These are phyloP conservation scores for Gila orcuttii DNA, from an alignment of 2,113 vertebrate genomes.

Conservation along the genomic window DNA sequence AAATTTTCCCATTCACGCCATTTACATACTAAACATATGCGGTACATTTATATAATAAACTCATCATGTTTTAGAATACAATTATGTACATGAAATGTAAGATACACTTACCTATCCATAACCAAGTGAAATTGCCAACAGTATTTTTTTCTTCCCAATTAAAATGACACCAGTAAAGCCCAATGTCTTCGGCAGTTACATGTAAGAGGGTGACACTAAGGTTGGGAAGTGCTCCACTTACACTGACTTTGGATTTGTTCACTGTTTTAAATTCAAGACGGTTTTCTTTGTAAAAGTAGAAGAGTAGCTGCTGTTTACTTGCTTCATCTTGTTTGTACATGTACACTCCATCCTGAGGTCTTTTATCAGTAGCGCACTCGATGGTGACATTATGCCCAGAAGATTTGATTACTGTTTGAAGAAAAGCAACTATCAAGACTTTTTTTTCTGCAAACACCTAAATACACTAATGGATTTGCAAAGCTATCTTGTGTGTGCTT, in stretches of 20 bases:
- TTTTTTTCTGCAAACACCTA: neutral
- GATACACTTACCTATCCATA: slow-evolving; percentile 17
- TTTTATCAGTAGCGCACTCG: neutral
- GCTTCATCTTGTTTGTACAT: slow-evolving; percentile 31
- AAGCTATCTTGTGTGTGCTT: neutral
- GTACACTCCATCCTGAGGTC: slow-evolving; percentile 20
- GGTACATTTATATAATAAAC: neutral
- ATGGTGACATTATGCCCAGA: neutral
- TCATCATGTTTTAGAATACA: neutral
- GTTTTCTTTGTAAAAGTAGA: neutral
- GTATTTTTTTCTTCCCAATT: neutral
- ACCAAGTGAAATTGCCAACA: neutral
- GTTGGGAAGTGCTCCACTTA: neutral
- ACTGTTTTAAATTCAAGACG: accelerated
- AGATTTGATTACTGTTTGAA: neutral
- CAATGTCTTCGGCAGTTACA: slow-evolving; percentile 47
- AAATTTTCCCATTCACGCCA: neutral
- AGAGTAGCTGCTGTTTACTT: accelerated
- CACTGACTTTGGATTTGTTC: accelerated
- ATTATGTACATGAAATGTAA: neutral
- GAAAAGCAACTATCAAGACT: neutral
- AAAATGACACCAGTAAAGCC: slow-evolving; percentile 52
- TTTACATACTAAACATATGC: neutral
- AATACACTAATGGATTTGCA: neutral
- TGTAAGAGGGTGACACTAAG: slow-evolving; percentile 48